A percentile compares a stretch with the other conserved stretches of the same genome.
Evolutionary conservation across 2,888 invertebrate genomes (phyloP).

Genomic region (Gymnoscelis rufifasciata): DNA sequence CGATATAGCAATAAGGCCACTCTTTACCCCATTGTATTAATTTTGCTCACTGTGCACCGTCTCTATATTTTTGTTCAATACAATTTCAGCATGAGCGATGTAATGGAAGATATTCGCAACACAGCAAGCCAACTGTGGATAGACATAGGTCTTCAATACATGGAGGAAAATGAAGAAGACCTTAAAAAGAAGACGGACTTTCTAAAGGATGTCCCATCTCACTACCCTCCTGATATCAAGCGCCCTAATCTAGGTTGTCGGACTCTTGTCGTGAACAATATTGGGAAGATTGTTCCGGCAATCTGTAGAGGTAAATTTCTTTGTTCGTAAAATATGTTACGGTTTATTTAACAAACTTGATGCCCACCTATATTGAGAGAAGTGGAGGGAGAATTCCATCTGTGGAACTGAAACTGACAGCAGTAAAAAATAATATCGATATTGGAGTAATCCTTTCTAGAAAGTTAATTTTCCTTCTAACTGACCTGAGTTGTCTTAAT

Average conservation of each 20-base stretch:
- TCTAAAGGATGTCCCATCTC: constrained; percentile 80
- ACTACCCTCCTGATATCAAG: constrained; percentile 88
- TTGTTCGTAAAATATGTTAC: neutral
- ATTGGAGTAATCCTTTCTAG: too few species aligned
- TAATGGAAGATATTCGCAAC: constrained; percentile 84
- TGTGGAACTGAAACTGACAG: too few species aligned
- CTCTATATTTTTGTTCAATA: too few species aligned
- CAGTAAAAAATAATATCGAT: too few species aligned
- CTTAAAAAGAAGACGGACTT: constrained; percentile 91
- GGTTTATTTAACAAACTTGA: too few species aligned
- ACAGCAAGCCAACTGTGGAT: constrained; percentile 84
- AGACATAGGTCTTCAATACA: constrained; percentile 86
- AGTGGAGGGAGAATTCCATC: too few species aligned
- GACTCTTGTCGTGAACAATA: constrained; percentile 85
- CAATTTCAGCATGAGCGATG: constrained; percentile 89
- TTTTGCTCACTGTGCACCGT: too few species aligned
- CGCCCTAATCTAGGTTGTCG: constrained; percentile 95
- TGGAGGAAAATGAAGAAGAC: constrained; percentile 92
- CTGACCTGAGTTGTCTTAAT: too few species aligned
- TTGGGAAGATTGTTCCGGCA: constrained; percentile 85
- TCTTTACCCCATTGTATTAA: too few species aligned
- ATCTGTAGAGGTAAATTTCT: constrained; percentile 72
- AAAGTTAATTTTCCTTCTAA: too few species aligned
- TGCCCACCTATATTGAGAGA: too few species aligned
- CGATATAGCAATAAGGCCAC: too few species aligned